A percentile compares a stretch with the other conserved stretches of the same genome.
These are phyloP conservation scores for Eufriesea mexicana DNA, from an alignment of 1,140 invertebrate genomes.

Conservation along the genomic window DNA sequence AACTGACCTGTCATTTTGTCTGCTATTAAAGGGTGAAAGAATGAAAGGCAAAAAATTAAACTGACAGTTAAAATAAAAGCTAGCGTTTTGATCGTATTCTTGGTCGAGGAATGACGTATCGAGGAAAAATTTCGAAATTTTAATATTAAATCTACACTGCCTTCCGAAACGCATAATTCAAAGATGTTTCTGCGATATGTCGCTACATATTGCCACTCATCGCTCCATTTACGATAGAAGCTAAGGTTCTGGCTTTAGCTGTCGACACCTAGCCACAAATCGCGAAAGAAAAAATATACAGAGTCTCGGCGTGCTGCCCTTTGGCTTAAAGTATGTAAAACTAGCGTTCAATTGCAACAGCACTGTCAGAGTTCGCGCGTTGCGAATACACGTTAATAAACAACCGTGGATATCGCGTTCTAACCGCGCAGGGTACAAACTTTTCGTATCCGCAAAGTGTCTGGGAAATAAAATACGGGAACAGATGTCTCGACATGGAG, in stretches of 20 bases:
- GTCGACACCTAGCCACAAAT: not conserved
- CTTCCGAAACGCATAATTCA: not conserved
- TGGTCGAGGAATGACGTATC: not conserved
- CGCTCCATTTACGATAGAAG: not conserved
- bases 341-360: not conserved
- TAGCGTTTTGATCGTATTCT: not conserved
- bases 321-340: not conserved
- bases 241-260: not conserved
- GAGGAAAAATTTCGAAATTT: not conserved
- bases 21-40: too few species aligned
- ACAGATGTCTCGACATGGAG: not conserved
- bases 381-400: not conserved
- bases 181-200: not conserved
- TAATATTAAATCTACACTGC: not conserved
- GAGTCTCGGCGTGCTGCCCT: not conserved
- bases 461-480: too few species aligned
- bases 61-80: not conserved
- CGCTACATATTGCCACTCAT: not conserved
- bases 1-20: too few species aligned
- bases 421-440: not conserved
- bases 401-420: not conserved
- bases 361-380: not conserved
- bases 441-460: not conserved
- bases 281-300: not conserved
- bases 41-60: too few species aligned